phyloP scores from a whole-genome alignment of 2,113 vertebrate genomes.

The Takifugu flavidus region DNA sequence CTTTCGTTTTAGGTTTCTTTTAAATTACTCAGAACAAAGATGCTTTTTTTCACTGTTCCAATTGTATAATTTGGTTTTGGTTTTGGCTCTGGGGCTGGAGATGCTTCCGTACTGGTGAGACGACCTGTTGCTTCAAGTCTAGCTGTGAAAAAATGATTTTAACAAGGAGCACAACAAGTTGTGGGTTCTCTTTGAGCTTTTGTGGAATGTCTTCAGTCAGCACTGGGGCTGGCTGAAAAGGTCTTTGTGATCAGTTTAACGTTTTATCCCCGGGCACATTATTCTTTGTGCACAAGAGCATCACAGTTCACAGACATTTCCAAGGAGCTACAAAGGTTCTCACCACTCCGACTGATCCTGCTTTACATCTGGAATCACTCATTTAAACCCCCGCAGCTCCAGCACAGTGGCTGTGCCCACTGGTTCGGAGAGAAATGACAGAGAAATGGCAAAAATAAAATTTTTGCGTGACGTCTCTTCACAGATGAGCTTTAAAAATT shows the following conservation, averaged over 20 bases:
- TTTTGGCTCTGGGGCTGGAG: slow-evolving; percentile 13
- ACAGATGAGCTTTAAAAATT: not conserved
- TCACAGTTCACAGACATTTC: not conserved
- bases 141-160: slow-evolving; percentile 30
- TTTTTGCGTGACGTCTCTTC: not conserved
- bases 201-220: slow-evolving; percentile 20
- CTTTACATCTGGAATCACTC: slow-evolving; percentile 52
- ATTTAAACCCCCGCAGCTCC: slow-evolving; percentile 5
- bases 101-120: slow-evolving; percentile 42
- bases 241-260: slow-evolving; percentile 26
- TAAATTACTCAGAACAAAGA: slow-evolving; percentile 26
- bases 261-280: slow-evolving; percentile 9
- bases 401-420: slow-evolving; percentile 28
- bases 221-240: slow-evolving; percentile 11
- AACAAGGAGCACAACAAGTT: slow-evolving; percentile 55
- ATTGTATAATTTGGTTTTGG: not conserved
- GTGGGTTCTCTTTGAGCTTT: slow-evolving; percentile 23
- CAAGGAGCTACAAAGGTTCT: slow-evolving; percentile 34
- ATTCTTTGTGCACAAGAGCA: slow-evolving; percentile 5
- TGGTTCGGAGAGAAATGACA: slow-evolving; percentile 6
- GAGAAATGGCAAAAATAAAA: not conserved
- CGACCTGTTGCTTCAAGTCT: slow-evolving; percentile 45
- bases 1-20: slow-evolving; percentile 4
- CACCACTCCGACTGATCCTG: slow-evolving; percentile 25
- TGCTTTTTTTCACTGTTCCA: not conserved